Conservation (phyloP, 2,113 vertebrate species). For the Hydrochoerus hydrochaeris region DNA sequence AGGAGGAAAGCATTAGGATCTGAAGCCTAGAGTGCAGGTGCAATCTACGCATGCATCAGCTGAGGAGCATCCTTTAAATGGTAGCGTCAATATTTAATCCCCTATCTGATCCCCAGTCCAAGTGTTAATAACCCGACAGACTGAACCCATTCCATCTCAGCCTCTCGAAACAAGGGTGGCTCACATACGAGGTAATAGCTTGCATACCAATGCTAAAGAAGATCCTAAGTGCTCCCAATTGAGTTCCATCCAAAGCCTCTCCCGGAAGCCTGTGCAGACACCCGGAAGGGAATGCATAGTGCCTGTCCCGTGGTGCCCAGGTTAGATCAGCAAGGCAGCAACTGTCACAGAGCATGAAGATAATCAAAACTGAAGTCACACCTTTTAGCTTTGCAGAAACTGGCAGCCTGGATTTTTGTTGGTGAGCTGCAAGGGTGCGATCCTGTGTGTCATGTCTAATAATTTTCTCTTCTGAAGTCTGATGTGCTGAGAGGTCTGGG, state of each 20-base stretch:
- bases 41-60: not conserved
- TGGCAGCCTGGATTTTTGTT: constrained; percentile 90
- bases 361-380: constrained; percentile 94
- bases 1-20: not conserved
- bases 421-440: constrained; percentile 94
- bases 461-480: constrained; percentile 88
- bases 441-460: constrained; percentile 92
- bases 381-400: constrained; percentile 92
- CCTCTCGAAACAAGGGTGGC: not conserved
- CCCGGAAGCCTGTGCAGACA: constrained; percentile 83
- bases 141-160: not conserved
- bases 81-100: not conserved
- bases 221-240: not conserved
- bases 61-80: not conserved
- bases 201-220: fast-evolving
- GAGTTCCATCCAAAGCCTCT: constrained; percentile 57
- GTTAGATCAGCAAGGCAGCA: constrained; percentile 88
- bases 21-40: not conserved
- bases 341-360: constrained; percentile 87
- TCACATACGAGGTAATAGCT: not conserved
- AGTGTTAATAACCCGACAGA: not conserved
- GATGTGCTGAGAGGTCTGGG: constrained; percentile 88
- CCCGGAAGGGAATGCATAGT: constrained; percentile 83
- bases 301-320: constrained; percentile 70
- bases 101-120: not conserved